Conservation (phyloP, 1,140 invertebrate species). For the Ceratosolen solmsi region DNA sequence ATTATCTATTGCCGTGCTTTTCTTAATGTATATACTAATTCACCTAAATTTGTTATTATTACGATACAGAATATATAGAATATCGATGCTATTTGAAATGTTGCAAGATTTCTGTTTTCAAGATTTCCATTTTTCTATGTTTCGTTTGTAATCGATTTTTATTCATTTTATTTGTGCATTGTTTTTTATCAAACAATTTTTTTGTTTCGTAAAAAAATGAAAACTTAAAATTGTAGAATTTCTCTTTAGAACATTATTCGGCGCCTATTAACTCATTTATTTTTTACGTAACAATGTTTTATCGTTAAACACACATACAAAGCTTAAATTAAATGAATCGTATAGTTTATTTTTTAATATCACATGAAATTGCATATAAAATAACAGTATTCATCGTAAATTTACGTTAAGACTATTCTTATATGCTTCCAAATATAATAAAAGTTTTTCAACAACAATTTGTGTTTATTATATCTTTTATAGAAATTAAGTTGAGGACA, state of each 20-base stretch:
- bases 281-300: no score
- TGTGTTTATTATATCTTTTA: no score
- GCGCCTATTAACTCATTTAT: no score
- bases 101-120: not conserved
- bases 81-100: conserved; percentile 12
- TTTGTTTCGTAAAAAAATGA: no score
- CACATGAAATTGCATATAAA: conserved; percentile 12
- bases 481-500: no score
- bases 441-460: no score
- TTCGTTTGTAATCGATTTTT: not conserved
- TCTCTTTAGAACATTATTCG: no score
- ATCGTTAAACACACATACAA: no score
- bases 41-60: conserved; percentile 7
- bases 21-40: not conserved
- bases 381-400: conserved; percentile 13
- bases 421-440: not conserved
- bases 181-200: no score
- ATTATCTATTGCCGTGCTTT: not conserved
- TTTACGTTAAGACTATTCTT: not conserved
- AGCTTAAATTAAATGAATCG: not conserved
- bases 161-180: not conserved
- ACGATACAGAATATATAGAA: not conserved
- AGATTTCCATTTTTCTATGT: not conserved
- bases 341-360: conserved; percentile 24
- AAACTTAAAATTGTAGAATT: no score